Percentiles rank a stretch among this genome's conserved stretches.
Evolutionary conservation across 2,888 invertebrate species (phyloP).

Genomic region (Azorinus chamasolen): DNA sequence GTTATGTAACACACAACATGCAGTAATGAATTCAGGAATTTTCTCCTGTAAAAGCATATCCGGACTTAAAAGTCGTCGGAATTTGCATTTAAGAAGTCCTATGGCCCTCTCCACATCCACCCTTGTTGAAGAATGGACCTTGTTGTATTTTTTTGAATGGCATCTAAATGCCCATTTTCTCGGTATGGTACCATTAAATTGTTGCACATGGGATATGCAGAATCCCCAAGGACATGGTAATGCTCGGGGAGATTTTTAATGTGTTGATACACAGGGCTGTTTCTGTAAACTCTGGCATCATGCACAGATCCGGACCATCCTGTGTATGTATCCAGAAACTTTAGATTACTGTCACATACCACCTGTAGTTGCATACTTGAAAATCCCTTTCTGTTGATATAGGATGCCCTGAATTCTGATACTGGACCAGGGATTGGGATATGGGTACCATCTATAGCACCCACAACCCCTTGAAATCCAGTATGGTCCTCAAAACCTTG

Average conservation of each 20-base stretch:
- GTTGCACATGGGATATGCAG: constrained; percentile 14
- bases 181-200: constrained; percentile 23
- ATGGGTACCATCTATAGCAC: constrained; percentile 30
- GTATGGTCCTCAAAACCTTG: constrained; percentile 21
- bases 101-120: neutral
- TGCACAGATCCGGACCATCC: constrained; percentile 32
- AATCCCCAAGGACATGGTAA: constrained; percentile 32
- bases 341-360: constrained; percentile 5
- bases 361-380: constrained; percentile 18
- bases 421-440: too few species aligned
- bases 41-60: too few species aligned
- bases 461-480: constrained; percentile 20
- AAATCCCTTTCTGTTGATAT: constrained; percentile 24
- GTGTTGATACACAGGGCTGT: neutral
- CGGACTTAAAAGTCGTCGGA: too few species aligned
- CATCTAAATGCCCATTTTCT: constrained; percentile 29
- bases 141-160: constrained; percentile 38
- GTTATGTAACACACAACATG: too few species aligned
- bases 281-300: constrained; percentile 14
- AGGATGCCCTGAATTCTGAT: neutral
- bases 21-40: too few species aligned
- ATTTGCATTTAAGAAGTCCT: too few species aligned
- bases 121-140: constrained; percentile 10
- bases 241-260: constrained; percentile 2
- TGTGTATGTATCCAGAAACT: constrained; percentile 20